These are phyloP conservation scores for Sitophilus oryzae DNA, from an alignment of 1,140 invertebrate species.

Conservation along the genomic window DNA sequence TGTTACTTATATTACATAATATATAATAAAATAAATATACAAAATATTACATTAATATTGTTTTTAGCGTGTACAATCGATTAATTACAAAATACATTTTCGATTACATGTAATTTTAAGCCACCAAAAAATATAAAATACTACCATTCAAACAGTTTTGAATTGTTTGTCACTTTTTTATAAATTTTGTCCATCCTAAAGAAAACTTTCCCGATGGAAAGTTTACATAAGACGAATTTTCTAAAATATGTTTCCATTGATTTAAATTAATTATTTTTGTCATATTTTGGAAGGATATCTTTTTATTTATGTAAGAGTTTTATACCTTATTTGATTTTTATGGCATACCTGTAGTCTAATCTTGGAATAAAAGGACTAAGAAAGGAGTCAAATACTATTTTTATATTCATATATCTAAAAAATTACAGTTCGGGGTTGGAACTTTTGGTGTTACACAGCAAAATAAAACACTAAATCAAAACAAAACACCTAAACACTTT, in stretches of 20 bases:
- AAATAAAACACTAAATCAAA: too few relatives aligned
- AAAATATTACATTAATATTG: constrained; percentile 7
- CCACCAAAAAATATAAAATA: not conserved
- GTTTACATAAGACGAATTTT: constrained; percentile 17
- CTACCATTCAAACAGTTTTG: not conserved
- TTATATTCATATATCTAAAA: too few relatives aligned
- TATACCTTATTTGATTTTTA: too few relatives aligned
- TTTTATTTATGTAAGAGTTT: too few relatives aligned
- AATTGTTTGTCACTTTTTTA: not conserved
- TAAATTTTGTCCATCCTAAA: constrained; percentile 16
- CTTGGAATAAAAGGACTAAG: too few relatives aligned
- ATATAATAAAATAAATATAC: constrained; percentile 12
- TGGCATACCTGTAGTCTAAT: too few relatives aligned
- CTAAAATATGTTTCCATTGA: not conserved
- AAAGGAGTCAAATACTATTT: too few relatives aligned
- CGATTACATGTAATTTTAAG: not conserved
- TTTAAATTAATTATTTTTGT: too few relatives aligned
- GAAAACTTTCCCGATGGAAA: constrained; percentile 15
- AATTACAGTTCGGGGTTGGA: too few relatives aligned
- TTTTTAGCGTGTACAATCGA: not conserved
- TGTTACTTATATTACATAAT: not conserved
- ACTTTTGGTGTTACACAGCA: too few relatives aligned
- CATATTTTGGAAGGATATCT: too few relatives aligned
- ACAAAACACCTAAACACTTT: too few relatives aligned
- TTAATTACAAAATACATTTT: not conserved